These are phyloP conservation scores for Mobula hypostoma DNA, from an alignment of 2,113 vertebrate genomes.

Conservation along the genomic window DNA sequence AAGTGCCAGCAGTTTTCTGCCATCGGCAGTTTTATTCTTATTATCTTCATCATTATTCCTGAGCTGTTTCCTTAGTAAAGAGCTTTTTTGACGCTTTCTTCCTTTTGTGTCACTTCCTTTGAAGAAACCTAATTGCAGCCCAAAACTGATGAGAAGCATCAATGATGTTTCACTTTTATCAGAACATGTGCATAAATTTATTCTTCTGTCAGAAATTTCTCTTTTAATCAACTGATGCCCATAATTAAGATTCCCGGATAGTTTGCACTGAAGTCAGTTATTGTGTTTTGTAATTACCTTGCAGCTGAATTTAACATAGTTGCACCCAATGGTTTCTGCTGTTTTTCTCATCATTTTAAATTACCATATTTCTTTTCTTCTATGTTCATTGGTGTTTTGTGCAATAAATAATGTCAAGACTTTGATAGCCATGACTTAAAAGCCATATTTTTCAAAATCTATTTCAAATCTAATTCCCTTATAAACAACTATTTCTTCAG, in stretches of 20 bases:
- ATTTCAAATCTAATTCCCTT: background rate
- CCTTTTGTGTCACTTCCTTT: background rate
- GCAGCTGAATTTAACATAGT: background rate
- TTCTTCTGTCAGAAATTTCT: background rate
- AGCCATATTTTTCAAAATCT: background rate
- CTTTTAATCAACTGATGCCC: background rate
- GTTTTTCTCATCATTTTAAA: background rate
- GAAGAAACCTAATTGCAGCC: background rate
- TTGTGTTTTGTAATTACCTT: background rate
- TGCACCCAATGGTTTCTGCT: background rate
- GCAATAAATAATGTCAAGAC: background rate
- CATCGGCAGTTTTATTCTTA: background rate
- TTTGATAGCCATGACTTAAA: background rate
- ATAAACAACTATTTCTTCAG: background rate
- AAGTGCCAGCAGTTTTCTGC: too few species aligned
- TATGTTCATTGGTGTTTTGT: background rate
- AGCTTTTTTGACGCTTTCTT: background rate
- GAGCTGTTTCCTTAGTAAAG: background rate
- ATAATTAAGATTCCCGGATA: background rate
- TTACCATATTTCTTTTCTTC: background rate
- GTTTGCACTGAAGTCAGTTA: background rate
- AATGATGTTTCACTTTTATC: background rate
- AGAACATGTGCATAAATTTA: background rate
- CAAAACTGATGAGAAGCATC: background rate
- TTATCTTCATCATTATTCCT: background rate